Evolutionary conservation across 1,140 invertebrate genomes (phyloP).

Genomic region (Agrypnia vestita): DNA sequence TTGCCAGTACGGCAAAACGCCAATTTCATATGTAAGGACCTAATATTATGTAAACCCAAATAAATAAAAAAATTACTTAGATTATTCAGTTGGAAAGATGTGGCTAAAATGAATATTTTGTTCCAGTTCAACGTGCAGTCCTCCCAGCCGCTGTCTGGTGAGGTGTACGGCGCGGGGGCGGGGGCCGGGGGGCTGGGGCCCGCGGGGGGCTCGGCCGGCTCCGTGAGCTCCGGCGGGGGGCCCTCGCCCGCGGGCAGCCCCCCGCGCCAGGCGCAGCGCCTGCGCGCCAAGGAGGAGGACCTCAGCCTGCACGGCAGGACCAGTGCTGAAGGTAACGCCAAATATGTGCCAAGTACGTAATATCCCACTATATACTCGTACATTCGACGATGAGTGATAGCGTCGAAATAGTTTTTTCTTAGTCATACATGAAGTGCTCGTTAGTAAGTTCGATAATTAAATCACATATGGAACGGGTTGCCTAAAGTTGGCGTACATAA

Average conservation of each 20-base stretch:
- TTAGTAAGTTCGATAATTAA: too few species aligned
- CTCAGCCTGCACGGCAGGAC: conserved; percentile 73
- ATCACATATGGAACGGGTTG: too few species aligned
- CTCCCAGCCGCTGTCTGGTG: conserved; percentile 63
- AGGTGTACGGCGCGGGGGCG: conserved; percentile 63
- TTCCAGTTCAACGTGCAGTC: conserved; percentile 70
- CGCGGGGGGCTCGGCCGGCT: conserved; percentile 64
- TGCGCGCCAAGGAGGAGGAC: conserved; percentile 74
- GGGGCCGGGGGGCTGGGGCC: conserved; percentile 62
- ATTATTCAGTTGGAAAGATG: too few species aligned
- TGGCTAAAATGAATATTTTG: conserved; percentile 24
- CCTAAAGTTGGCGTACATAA: too few species aligned
- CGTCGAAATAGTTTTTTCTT: too few species aligned
- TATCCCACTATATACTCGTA: too few species aligned
- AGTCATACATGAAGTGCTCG: too few species aligned
- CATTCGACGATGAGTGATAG: too few species aligned
- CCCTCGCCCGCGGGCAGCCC: conserved; percentile 60
- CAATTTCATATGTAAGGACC: too few species aligned
- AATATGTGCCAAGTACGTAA: conserved; percentile 23
- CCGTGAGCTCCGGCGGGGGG: conserved; percentile 63
- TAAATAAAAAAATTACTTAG: too few species aligned
- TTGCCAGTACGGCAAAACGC: too few species aligned
- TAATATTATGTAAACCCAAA: too few species aligned
- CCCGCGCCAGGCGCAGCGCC: conserved; percentile 65
- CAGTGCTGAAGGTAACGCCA: conserved; percentile 72